These are phyloP conservation scores for Dendrocincla fuliginosa DNA, from an alignment of 2,797 vertebrate species.

Conservation along the genomic window DNA sequence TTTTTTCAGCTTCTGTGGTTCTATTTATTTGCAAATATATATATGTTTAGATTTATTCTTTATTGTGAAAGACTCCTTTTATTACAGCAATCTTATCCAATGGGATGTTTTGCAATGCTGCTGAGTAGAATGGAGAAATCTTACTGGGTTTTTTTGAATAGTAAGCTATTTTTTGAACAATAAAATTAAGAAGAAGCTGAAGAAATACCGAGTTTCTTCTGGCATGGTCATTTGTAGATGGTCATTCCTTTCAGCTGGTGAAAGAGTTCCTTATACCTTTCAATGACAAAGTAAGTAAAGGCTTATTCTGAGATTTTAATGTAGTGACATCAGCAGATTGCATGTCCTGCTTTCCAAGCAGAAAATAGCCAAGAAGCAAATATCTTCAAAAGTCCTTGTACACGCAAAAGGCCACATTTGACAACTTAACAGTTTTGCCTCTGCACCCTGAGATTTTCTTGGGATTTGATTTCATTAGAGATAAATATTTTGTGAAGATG, in stretches of 20 bases:
- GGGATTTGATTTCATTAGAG: constrained; percentile 18
- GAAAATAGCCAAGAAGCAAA: neutral
- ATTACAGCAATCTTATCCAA: neutral
- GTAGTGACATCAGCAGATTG: neutral
- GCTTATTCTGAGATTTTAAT: neutral
- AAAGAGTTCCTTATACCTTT: neutral
- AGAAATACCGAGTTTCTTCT: neutral
- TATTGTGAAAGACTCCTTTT: neutral
- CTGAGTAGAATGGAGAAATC: neutral
- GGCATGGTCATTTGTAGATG: neutral
- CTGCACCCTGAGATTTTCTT: neutral
- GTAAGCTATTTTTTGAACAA: neutral
- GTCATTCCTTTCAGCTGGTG: neutral
- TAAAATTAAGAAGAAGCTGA: neutral
- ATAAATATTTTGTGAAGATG: constrained; percentile 15
- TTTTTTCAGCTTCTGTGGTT: neutral
- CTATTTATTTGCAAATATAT: neutral
- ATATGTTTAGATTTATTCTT: neutral
- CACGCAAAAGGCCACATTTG: neutral
- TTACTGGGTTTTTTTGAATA: neutral
- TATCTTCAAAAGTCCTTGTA: neutral
- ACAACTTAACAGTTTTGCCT: neutral
- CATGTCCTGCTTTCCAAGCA: neutral
- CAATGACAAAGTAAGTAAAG: neutral
- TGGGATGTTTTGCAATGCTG: neutral